These are phyloP conservation scores for Frieseomelitta varia DNA, from an alignment of 1,140 invertebrate species.

Conservation along the genomic window DNA sequence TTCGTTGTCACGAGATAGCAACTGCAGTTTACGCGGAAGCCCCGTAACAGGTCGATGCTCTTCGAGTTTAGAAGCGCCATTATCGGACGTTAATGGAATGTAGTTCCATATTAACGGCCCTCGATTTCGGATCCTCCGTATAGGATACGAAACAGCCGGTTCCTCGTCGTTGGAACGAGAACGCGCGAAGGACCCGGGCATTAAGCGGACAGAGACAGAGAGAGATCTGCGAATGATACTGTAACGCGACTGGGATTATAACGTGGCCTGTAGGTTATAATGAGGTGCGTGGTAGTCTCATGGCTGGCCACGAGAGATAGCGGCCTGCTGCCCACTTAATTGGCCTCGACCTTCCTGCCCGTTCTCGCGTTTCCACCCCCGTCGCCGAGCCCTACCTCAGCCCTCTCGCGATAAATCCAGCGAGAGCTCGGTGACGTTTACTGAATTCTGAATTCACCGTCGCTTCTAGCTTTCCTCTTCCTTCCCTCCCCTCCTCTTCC, in stretches of 20 bases:
- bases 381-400: constrained; percentile 1
- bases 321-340: constrained; percentile 70
- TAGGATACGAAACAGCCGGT: constrained; percentile 63
- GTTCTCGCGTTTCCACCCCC: constrained; percentile 57
- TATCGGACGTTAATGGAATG: constrained; percentile 70
- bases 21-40: neutral
- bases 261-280: constrained; percentile 71
- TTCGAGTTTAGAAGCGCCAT: constrained; percentile 61
- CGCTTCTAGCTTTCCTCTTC: neutral
- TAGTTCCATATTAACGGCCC: constrained; percentile 68
- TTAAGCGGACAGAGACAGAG: constrained; percentile 16
- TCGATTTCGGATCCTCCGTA: constrained; percentile 68
- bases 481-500: constrained; percentile 11
- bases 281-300: constrained; percentile 73
- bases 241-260: constrained; percentile 72
- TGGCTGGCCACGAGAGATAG: constrained; percentile 73
- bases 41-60: constrained; percentile 31
- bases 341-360: constrained; percentile 66
- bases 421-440: constrained; percentile 16
- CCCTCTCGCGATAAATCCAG: constrained; percentile 30
- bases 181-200: neutral
- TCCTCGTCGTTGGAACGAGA: constrained; percentile 52
- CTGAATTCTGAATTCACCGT: constrained; percentile 18
- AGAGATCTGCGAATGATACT: constrained; percentile 71
- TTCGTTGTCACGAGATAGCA: constrained; percentile 16